Base-by-base conservation (phyloP, 2,113 vertebrate genomes). In the Chloropsis hardwickii region DNA sequence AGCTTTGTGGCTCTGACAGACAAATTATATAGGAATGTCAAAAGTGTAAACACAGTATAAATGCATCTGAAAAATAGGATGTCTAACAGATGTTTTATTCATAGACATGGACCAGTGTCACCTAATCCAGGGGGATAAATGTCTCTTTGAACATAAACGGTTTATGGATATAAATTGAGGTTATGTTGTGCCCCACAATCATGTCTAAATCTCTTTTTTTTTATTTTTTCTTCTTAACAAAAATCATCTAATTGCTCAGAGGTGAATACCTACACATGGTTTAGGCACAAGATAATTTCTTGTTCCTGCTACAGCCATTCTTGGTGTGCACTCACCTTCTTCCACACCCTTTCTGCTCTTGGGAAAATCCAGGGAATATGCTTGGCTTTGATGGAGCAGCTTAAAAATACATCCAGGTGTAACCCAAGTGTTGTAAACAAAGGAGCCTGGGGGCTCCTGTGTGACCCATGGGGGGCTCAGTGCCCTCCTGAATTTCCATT, bases 1-100 rank as follows among this genome's bases (percentile, higher is more conserved):
- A 53, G 85, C 67, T 85, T 67, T 85, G 64, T 86, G 23, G 12
- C 54, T 95, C 94, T 96, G 96, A 92, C 91, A 92, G 72, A 37
- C 24, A 65, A 81, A 92, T 88, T 83, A 89, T 51, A 51, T 42
- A 70, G 64, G 42, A 77, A 65, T 89, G 56, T 86, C 72, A 71
- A 61, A 94, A 89, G 53, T 81, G 48, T 74, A 86, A 94, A 89
- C 80, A 82, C 21, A 73, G n/a, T 51, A 53, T n/a, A 76, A 93
- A 90, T 58, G 53, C 10, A 27, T 45, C 33, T 74, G 76, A 89
- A 86, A 94, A 89, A 42, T 33, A 71, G 37, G 61, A 87, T 45
- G 44, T 67, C 72, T 93, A 16, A 60, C 33, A 71, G 81, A 45
- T 27, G n/a, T 86, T 96, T 96, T 79, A 83, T 87, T 95, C 89